Evolutionary conservation across 2,888 invertebrate species (phyloP), one percentile per base, ranked within the genome.

Genomic region (Xiphydria camelus): DNA sequence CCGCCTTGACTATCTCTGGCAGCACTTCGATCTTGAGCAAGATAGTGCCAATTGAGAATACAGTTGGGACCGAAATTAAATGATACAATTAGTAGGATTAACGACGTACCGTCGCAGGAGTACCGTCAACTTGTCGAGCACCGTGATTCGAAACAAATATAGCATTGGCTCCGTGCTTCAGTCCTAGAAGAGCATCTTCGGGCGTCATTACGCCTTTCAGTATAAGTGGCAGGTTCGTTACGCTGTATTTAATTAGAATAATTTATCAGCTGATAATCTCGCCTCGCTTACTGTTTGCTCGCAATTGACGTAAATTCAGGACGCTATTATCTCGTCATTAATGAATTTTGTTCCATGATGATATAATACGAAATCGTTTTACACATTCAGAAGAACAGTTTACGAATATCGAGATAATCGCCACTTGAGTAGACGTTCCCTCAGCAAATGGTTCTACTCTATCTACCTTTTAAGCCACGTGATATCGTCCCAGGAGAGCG

Each of bases 61-160:
- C n/a, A n/a, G n/a, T n/a, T 6, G 6, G 22, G 23, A 19, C 18
- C 12, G 1, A 39, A 21, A 3, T 15, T 32, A 17, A 41, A 36
- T 12, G 14, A 18, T 34, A 10, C 12, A 33, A 35, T 23, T 12
- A 35, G 10, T 10, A 5, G 12, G 9, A 20, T 14, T 6, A 34
- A 15, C 26, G 21, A 61, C 68, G 72, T 79, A 91, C 91, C 43
- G 93, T 83, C 7, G 94, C 85, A 9, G 91, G 88, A 6, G 88
- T 87, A n/a, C 86, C 83, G 68, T 94, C 94, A 22, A 94, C 76
- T 77, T 96, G 96, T 48, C 95, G 80, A 0, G 88, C 96, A 1
- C 96, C 96, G 73, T 96, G 96, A 76, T 96, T 96, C 0, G 95
- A 96, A 3, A 97, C 95, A 48, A 93, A 79, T 42, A 96, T 84